phyloP scores from a whole-genome alignment of 1,140 invertebrate genomes.

The Tetramorium parvispinum region DNA sequence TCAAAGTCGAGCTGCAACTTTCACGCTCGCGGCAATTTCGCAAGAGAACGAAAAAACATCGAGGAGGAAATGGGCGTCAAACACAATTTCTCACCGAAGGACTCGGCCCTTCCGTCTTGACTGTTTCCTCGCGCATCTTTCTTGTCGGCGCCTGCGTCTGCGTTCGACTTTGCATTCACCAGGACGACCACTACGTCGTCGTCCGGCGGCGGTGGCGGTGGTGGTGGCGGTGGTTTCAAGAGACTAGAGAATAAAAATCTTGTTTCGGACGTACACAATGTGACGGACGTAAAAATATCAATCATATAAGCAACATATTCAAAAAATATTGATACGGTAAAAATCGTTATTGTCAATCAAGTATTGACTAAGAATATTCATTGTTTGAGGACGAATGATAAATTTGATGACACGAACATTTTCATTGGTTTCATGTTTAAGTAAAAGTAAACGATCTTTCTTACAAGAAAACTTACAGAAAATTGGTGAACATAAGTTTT shows the following conservation, averaged over 20 bases:
- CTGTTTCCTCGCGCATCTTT: conserved; percentile 62
- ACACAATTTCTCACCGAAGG: conserved; percentile 35
- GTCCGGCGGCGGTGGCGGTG: conserved; percentile 83
- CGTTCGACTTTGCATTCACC: conserved; percentile 62
- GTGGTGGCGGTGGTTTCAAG: conserved; percentile 82
- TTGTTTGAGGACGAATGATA: neutral
- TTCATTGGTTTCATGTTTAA: neutral
- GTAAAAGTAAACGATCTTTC: neutral
- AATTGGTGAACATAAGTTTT: neutral
- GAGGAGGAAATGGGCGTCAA: neutral
- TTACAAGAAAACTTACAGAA: neutral
- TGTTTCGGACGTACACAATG: neutral
- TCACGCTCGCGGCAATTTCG: conserved; percentile 28
- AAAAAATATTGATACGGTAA: neutral
- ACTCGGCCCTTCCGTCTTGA: conserved; percentile 78
- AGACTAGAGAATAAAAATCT: conserved; percentile 69
- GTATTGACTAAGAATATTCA: neutral
- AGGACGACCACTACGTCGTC: conserved; percentile 78
- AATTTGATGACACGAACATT: neutral
- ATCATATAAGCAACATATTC: too few relatives aligned
- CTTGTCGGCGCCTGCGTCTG: conserved; percentile 75
- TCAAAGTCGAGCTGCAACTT: conserved; percentile 40
- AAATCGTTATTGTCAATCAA: neutral
- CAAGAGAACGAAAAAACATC: neutral
- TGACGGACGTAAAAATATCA: neutral